A percentile compares a stretch with the other conserved stretches of the same genome.
Evolutionary conservation across 2,888 invertebrate genomes (phyloP).

Genomic region (Microchrysa polita): DNA sequence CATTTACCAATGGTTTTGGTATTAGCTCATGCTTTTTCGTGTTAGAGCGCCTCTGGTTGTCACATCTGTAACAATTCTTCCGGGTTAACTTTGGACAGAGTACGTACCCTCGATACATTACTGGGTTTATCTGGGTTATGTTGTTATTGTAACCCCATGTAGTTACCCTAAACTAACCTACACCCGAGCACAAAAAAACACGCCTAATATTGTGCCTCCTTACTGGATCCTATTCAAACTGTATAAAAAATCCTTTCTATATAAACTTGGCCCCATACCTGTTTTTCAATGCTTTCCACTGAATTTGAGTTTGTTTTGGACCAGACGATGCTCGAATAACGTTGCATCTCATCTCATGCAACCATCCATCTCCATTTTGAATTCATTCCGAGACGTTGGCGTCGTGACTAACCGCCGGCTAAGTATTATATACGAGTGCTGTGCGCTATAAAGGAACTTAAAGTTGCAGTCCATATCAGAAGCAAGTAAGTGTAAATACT

Average conservation of each 20-base stretch:
- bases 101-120: too few relatives aligned
- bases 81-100: too few relatives aligned
- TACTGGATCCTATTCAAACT: neutral
- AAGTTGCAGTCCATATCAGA: neutral
- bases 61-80: too few relatives aligned
- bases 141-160: too few relatives aligned
- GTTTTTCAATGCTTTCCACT: neutral
- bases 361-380: constrained; percentile 11
- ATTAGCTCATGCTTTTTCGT: too few relatives aligned
- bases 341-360: neutral
- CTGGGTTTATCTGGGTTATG: too few relatives aligned
- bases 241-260: neutral
- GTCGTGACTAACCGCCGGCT: constrained; percentile 2
- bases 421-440: neutral
- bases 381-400: constrained; percentile 6
- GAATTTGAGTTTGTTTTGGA: neutral
- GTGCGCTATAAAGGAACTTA: neutral
- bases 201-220: neutral
- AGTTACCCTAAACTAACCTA: too few relatives aligned
- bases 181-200: too few relatives aligned
- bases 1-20: too few relatives aligned
- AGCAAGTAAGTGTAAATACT: too few relatives aligned
- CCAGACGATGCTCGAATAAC: neutral
- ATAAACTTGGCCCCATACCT: constrained; percentile 5
- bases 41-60: too few relatives aligned